These are phyloP conservation scores for Scomber scombrus DNA, from an alignment of 2,113 vertebrate genomes.

Conservation along the genomic window DNA sequence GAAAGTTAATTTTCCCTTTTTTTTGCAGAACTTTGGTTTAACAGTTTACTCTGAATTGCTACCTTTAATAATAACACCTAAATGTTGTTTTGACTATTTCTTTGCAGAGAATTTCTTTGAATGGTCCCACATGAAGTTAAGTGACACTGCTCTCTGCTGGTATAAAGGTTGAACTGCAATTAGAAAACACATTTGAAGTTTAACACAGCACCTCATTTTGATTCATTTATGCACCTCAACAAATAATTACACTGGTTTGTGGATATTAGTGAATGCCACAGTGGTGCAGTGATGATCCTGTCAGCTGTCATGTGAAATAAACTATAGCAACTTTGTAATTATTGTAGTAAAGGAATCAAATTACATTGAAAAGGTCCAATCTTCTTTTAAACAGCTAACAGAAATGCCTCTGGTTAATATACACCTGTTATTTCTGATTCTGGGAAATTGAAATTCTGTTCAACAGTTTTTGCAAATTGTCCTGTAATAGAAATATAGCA, in stretches of 20 bases:
- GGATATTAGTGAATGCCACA: too few species aligned
- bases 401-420: neutral
- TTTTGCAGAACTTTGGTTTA: too few species aligned
- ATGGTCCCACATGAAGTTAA: neutral
- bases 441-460: neutral
- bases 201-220: neutral
- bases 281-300: too few species aligned
- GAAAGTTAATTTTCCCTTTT: too few species aligned
- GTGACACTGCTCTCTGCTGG: slow-evolving; percentile 58
- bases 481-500: neutral
- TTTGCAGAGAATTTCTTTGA: neutral
- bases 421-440: neutral
- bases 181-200: neutral
- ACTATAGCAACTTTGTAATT: too few species aligned
- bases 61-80: neutral
- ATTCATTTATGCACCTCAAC: too few species aligned
- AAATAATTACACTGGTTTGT: too few species aligned
- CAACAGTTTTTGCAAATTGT: neutral
- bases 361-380: too few species aligned
- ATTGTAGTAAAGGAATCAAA: too few species aligned
- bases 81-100: neutral
- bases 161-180: neutral
- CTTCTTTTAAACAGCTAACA: too few species aligned
- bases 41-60: too few species aligned
- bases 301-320: too few species aligned